Conservation (phyloP, 1,140 invertebrate species). For the Liolophura sinensis region DNA sequence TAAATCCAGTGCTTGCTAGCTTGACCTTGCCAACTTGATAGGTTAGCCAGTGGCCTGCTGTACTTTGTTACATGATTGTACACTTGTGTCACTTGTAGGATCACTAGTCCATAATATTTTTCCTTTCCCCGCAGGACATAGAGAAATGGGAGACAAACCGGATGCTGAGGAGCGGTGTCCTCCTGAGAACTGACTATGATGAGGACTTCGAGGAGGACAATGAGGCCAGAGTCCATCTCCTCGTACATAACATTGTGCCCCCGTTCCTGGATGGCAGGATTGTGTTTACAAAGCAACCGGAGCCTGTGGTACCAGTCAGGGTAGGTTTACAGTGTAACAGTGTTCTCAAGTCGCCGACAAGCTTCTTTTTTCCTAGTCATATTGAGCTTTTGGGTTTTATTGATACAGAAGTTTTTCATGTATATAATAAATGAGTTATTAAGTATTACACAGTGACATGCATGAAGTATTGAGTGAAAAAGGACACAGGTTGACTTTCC, state of each 20-base stretch:
- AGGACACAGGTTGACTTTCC: no score
- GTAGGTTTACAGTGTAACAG: conserved; percentile 61
- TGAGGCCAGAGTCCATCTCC: conserved; percentile 89
- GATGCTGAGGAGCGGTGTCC: conserved; percentile 95
- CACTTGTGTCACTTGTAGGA: background rate
- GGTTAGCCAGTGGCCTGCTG: no score
- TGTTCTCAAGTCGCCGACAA: no score
- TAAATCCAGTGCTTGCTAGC: no score
- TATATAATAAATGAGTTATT: no score
- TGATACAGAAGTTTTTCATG: no score
- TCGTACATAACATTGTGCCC: conserved; percentile 98
- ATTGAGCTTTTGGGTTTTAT: no score
- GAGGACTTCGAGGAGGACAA: conserved; percentile 92
- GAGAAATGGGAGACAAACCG: conserved; percentile 98
- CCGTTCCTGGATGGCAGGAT: conserved; percentile 98
- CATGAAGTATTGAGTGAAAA: no score
- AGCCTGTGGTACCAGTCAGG: conserved; percentile 88
- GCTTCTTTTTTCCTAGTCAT: no score
- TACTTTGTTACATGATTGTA: no score
- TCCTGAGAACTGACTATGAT: conserved; percentile 85
- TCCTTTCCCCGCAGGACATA: conserved; percentile 71
- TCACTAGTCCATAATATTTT: background rate
- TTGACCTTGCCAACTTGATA: no score
- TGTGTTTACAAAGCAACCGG: conserved; percentile 98
- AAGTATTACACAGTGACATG: no score